A percentile compares a stretch with the other conserved stretches of the same genome.
Conservation (phyloP, 2,888 invertebrate species). For the Mythimna lalbum region DNA sequence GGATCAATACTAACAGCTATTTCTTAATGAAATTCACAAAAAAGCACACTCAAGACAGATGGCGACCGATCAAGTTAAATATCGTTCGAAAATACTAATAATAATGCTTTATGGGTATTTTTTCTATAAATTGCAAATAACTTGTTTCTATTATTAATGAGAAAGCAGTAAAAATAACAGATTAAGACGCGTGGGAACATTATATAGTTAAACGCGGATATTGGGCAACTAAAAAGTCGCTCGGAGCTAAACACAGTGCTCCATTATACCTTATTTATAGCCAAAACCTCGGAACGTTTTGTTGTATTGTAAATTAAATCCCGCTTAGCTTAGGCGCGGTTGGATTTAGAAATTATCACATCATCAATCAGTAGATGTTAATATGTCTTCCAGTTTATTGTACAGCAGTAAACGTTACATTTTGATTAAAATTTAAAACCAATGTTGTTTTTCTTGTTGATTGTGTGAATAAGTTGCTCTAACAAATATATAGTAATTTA, state of each 20-base stretch:
- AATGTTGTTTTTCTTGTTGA: constrained; percentile 8
- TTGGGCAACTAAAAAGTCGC: constrained; percentile 68
- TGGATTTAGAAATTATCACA: constrained; percentile 65
- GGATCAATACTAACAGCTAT: constrained; percentile 14
- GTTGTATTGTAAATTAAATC: constrained; percentile 71
- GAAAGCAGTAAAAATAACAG: constrained; percentile 66
- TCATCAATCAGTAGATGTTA: constrained; percentile 62
- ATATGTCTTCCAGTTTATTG: constrained; percentile 53
- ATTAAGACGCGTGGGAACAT: constrained; percentile 70
- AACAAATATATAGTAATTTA: not conserved
- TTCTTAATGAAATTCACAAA: constrained; percentile 35
- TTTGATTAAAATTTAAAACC: constrained; percentile 42
- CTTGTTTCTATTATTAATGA: constrained; percentile 66
- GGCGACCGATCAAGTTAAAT: constrained; percentile 43
- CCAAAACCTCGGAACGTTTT: constrained; percentile 60
- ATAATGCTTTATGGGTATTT: constrained; percentile 62
- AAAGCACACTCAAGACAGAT: constrained; percentile 34
- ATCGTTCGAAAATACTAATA: constrained; percentile 40
- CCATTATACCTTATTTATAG: constrained; percentile 72
- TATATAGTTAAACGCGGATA: constrained; percentile 63
- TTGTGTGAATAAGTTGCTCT: not conserved
- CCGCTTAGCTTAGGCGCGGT: constrained; percentile 59
- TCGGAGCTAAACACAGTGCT: constrained; percentile 69
- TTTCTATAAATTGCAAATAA: constrained; percentile 60
- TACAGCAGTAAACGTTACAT: constrained; percentile 50